These are phyloP conservation scores for Columba guinea DNA, from an alignment of 2,797 vertebrate genomes.

Conservation along the genomic window DNA sequence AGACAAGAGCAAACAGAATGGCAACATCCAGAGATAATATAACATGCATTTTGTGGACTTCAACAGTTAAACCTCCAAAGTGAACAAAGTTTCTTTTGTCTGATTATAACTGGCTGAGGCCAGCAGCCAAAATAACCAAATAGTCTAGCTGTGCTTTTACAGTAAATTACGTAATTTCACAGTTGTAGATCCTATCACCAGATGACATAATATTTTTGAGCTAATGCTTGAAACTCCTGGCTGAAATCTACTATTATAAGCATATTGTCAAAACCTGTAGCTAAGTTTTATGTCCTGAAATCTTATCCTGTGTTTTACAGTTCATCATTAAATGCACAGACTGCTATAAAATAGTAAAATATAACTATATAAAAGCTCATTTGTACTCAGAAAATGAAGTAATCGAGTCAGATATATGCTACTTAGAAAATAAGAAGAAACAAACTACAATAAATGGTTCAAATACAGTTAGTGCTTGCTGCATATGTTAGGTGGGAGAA, in stretches of 20 bases:
- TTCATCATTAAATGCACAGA: background rate
- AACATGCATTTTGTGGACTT: background rate
- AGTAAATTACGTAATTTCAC: slow-evolving; percentile 28
- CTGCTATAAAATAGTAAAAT: background rate
- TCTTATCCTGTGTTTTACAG: background rate
- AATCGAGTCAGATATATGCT: background rate
- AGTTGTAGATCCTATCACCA: slow-evolving; percentile 9
- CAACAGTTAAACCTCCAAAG: background rate
- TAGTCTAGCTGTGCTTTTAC: background rate
- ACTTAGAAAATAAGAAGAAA: background rate
- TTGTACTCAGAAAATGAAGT: background rate
- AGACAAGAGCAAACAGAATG: background rate
- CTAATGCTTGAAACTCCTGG: background rate
- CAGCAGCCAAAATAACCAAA: slow-evolving; percentile 51
- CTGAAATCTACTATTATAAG: background rate
- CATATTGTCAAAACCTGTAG: background rate
- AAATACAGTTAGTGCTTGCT: background rate
- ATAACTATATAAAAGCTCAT: background rate
- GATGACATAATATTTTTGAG: slow-evolving; percentile 31
- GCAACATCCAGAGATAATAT: background rate
- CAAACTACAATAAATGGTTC: background rate
- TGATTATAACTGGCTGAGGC: background rate
- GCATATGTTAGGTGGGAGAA: background rate
- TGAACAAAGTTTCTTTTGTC: slow-evolving; percentile 33
- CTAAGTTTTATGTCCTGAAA: background rate